phyloP scores from a whole-genome alignment of 2,113 vertebrate genomes.

The Bolborhynchus lineola region DNA sequence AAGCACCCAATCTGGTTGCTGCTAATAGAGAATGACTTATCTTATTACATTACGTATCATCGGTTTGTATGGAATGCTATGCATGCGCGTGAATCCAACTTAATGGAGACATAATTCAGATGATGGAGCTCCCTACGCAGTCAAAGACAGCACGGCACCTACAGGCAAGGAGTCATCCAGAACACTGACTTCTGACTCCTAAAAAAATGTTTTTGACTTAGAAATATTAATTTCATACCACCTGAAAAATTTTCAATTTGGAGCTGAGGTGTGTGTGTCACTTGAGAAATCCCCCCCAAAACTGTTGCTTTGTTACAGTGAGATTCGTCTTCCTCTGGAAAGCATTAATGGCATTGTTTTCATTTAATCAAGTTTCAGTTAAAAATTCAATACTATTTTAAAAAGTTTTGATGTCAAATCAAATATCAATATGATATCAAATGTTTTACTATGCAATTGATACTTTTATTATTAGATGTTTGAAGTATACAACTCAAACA shows the following conservation, averaged over 20 bases:
- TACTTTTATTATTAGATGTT: neutral
- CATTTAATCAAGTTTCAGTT: neutral
- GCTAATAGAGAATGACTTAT: neutral
- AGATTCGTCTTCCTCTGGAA: neutral
- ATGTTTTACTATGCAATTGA: neutral
- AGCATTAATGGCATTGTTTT: neutral
- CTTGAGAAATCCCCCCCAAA: neutral
- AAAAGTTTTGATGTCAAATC: neutral
- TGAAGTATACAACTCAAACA: neutral
- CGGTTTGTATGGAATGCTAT: neutral
- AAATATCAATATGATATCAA: neutral
- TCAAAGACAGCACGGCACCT: neutral
- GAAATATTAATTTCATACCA: neutral
- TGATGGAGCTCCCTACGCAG: neutral
- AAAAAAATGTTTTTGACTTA: neutral
- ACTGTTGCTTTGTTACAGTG: neutral
- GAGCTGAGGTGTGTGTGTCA: neutral
- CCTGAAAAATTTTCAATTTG: neutral
- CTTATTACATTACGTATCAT: neutral
- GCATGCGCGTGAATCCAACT: neutral
- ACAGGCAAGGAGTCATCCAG: neutral
- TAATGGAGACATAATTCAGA: neutral
- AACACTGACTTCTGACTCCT: neutral
- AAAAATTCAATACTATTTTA: neutral
- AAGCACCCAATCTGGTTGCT: neutral